These are phyloP conservation scores for Zoanthus sociatus DNA, from an alignment of 92 coral and sea anemone species.

Conservation along the genomic window DNA sequence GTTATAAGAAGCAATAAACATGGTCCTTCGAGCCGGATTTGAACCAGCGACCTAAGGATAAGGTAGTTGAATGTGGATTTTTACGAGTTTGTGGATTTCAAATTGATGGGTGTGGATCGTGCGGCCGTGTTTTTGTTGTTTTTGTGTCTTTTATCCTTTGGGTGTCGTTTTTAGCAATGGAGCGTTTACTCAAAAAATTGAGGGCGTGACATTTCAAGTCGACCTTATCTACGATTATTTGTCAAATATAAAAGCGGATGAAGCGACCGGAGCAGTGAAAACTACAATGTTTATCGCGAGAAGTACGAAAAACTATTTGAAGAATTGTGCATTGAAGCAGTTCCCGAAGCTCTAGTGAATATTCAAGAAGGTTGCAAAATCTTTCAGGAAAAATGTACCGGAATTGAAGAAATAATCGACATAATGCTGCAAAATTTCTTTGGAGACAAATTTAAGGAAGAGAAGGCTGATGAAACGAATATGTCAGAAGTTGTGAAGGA, in stretches of 20 bases:
- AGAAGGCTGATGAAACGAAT: constrained; percentile 5
- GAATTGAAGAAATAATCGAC: neutral
- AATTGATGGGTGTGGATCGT: neutral
- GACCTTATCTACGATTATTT: neutral
- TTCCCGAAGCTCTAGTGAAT: neutral
- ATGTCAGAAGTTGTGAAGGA: neutral
- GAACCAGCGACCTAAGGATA: neutral
- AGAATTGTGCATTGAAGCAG: constrained; percentile 4
- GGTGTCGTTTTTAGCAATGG: constrained; percentile 4
- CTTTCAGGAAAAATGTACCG: constrained; percentile 8
- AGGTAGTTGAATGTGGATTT: neutral
- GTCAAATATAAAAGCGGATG: neutral
- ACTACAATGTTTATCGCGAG: constrained; percentile 2
- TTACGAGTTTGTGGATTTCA: neutral
- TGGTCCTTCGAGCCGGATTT: neutral
- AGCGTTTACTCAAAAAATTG: neutral
- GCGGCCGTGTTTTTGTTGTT: neutral
- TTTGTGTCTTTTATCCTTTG: neutral
- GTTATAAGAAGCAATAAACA: neutral
- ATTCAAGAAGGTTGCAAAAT: neutral
- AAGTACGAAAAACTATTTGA: constrained; percentile 4
- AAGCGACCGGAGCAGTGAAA: constrained; percentile 23
- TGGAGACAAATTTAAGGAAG: neutral
- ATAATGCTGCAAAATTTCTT: constrained; percentile 9
- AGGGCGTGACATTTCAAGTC: neutral